These are phyloP conservation scores for Callionymus lyra DNA, from an alignment of 2,113 vertebrate species.

Conservation along the genomic window DNA sequence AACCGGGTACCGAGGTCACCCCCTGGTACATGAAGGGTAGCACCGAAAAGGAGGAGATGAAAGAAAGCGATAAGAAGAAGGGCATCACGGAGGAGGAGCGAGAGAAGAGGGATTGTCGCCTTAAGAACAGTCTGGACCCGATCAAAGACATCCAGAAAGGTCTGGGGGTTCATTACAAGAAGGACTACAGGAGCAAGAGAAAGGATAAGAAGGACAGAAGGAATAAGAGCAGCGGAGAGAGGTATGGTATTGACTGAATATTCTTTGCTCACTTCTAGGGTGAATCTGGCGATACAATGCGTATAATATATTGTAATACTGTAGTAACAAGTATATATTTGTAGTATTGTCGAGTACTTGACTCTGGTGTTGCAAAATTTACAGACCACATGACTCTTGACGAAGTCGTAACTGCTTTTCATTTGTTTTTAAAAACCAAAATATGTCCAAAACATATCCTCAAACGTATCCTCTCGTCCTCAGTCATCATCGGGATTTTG, in stretches of 20 bases:
- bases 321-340: too few species aligned
- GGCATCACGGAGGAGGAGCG: slow-evolving; percentile 61
- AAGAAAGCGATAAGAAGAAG: slow-evolving; percentile 47
- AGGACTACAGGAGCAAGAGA: slow-evolving; percentile 48
- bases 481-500: too few species aligned
- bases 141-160: slow-evolving; percentile 66
- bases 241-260: slow-evolving; percentile 25
- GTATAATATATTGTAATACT: too few species aligned
- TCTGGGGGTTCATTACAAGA: slow-evolving; percentile 40
- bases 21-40: slow-evolving; percentile 79
- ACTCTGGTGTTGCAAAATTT: too few species aligned
- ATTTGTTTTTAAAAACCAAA: too few species aligned
- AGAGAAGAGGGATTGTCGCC: slow-evolving; percentile 60
- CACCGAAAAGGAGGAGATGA: slow-evolving; percentile 26
- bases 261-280: too few species aligned
- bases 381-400: too few species aligned
- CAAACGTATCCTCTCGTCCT: too few species aligned
- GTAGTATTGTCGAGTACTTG: too few species aligned
- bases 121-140: slow-evolving; percentile 61
- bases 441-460: too few species aligned
- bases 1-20: slow-evolving; percentile 72
- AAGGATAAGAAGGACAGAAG: slow-evolving; percentile 31
- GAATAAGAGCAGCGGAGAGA: slow-evolving; percentile 39
- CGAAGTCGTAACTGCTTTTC: too few species aligned
- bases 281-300: too few species aligned